Evolutionary conservation across 2,888 invertebrate species (phyloP).

Genomic region (Thymelicus lineola): DNA sequence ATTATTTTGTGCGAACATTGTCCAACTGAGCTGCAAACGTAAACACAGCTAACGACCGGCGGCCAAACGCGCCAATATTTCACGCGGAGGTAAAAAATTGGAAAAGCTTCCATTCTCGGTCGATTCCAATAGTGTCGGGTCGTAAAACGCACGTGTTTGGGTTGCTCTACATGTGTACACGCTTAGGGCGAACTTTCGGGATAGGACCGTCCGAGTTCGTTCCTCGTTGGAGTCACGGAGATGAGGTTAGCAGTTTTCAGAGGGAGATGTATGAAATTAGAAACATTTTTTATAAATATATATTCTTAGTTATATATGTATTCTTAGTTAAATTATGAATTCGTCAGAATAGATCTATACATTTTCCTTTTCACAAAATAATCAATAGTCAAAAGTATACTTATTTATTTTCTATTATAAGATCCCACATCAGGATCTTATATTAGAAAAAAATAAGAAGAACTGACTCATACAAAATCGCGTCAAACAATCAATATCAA

Average conservation of each 20-base stretch:
- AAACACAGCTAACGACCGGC: slow-evolving; percentile 50
- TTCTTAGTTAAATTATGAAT: too few relatives aligned
- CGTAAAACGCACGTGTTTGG: slow-evolving; percentile 82
- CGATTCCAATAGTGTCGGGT: slow-evolving; percentile 73
- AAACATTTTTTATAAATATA: too few relatives aligned
- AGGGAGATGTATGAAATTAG: background rate
- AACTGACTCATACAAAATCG: too few relatives aligned
- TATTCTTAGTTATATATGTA: too few relatives aligned
- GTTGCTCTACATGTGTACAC: slow-evolving; percentile 74
- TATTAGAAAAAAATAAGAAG: too few relatives aligned
- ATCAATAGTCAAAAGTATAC: too few relatives aligned
- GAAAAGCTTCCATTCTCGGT: slow-evolving; percentile 65
- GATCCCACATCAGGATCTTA: too few relatives aligned
- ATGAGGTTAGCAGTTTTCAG: slow-evolving; percentile 46
- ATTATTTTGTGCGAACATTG: slow-evolving; percentile 48
- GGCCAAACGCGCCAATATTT: slow-evolving; percentile 54
- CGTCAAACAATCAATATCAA: too few relatives aligned
- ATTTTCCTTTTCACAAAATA: too few relatives aligned
- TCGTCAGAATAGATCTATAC: too few relatives aligned
- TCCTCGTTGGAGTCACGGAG: slow-evolving; percentile 51
- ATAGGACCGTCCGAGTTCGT: slow-evolving; percentile 72
- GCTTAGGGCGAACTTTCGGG: slow-evolving; percentile 77
- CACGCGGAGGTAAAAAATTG: slow-evolving; percentile 63
- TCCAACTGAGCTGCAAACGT: slow-evolving; percentile 52
- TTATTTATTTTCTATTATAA: too few relatives aligned